Base-by-base conservation (phyloP, 2,113 vertebrate genomes). In the Beaufortia kweichowensis region DNA sequence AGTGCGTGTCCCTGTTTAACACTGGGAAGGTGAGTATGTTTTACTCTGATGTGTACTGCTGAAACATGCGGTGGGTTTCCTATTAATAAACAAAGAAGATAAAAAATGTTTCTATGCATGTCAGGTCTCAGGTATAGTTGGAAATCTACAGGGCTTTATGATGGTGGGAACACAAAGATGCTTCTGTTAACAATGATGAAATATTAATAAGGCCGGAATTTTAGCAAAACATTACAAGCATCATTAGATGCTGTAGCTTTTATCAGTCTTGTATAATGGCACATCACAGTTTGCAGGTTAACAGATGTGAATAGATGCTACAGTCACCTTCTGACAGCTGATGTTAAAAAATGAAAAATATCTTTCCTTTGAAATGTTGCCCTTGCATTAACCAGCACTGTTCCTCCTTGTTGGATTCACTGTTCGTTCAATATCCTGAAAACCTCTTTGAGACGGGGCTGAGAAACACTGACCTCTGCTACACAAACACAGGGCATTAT, bases 341-440 rank as follows among this genome's bases (percentile, higher is more conserved):
- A 75, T 75, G 14, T 21, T 63, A 8, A 50, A 17, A 48, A 67
- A 67, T 50, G 4, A 31, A 67, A 50, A 50, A 29, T 67, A 11
- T 28, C 43, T 50, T 67, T 67, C 43, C 65, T 67, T 67, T 21
- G 17, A n/a, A 67, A 67, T 10, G 43, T 26, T 67, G 26, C 26
- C 65, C 26, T 67, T 67, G 43, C 17, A 0, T 67, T 50, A 50
- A 50, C 26, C 15, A 7, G 11, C 39, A 19, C 63, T 66, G 64
- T 48, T 66, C 41, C 24, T 19, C 26, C 43, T 2, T 67, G 43
- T 67, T 67, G 43, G 43, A 35, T 43, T 65, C 35, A 46, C 14
- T 46, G 14, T 12, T 12, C 11, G 28, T 66, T 46, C 26, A 67
- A 67, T 14, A 31, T 67, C 26, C 17, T 14, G 43, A 66, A 17